Percentiles rank a stretch among this genome's conserved stretches.
phyloP scores from a whole-genome alignment of 1,140 invertebrate species.

The Plectrocnemia conspersa region DNA sequence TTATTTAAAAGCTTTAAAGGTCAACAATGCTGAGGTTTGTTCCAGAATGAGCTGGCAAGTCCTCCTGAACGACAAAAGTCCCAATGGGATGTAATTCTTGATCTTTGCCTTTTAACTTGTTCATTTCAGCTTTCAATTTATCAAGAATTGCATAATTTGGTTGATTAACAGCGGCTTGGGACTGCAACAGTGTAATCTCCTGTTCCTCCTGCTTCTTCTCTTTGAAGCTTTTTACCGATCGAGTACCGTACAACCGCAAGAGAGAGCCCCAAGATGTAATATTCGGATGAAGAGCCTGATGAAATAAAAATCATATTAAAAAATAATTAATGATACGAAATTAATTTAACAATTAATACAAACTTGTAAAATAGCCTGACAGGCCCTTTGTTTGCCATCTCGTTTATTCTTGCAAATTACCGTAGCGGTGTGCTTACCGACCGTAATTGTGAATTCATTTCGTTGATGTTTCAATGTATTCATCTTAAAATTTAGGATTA shows the following conservation, averaged over 20 bases:
- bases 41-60: constrained; percentile 63
- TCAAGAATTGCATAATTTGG: constrained; percentile 91
- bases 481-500: constrained; percentile 48
- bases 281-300: constrained; percentile 79
- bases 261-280: constrained; percentile 93
- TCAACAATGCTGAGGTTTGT: constrained; percentile 72
- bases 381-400: constrained; percentile 94
- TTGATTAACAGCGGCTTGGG: constrained; percentile 83
- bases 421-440: constrained; percentile 86
- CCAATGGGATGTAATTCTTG: constrained; percentile 68
- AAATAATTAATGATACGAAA: neutral
- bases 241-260: constrained; percentile 86
- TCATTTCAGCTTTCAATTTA: constrained; percentile 86
- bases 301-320: constrained; percentile 6
- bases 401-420: constrained; percentile 92
- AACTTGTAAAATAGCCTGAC: constrained; percentile 88
- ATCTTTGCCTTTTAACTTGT: constrained; percentile 66
- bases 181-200: constrained; percentile 87
- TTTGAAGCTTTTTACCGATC: constrained; percentile 86
- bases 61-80: constrained; percentile 62
- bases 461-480: constrained; percentile 87
- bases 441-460: constrained; percentile 92
- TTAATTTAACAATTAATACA: constrained; percentile 8
- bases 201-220: constrained; percentile 94
- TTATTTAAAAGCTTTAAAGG: constrained; percentile 49